Conservation (phyloP, 2,888 invertebrate genomes). For the Ophion slaviceki region DNA sequence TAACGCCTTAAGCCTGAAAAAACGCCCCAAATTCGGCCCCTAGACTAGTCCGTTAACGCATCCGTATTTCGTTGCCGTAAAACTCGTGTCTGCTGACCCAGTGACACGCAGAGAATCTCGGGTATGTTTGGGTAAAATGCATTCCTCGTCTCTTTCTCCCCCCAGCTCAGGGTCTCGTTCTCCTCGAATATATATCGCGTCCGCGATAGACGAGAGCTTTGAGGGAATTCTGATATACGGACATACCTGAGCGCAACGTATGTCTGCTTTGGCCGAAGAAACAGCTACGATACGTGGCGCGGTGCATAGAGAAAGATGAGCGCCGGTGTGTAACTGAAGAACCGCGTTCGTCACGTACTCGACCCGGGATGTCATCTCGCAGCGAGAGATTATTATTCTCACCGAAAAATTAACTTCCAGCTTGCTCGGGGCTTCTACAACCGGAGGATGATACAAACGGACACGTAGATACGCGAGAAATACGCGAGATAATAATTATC, state of each 20-base stretch:
- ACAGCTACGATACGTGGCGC: slow-evolving; percentile 27
- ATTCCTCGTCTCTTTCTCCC: slow-evolving; percentile 13
- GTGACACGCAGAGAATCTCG: slow-evolving; percentile 66
- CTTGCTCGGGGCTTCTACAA: not conserved
- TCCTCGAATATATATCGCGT: slow-evolving; percentile 23
- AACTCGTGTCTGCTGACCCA: slow-evolving; percentile 60
- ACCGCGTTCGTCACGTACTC: slow-evolving; percentile 56
- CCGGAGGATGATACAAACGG: slow-evolving; percentile 8
- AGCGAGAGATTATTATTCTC: slow-evolving; percentile 50
- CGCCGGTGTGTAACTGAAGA: slow-evolving; percentile 7
- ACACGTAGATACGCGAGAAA: slow-evolving; percentile 20
- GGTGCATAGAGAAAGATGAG: slow-evolving; percentile 19
- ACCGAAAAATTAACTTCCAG: slow-evolving; percentile 62
- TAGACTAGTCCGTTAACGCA: not conserved
- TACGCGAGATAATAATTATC: slow-evolving; percentile 51
- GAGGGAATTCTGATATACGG: slow-evolving; percentile 29
- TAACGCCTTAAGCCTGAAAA: too few relatives aligned
- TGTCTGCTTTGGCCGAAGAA: slow-evolving; percentile 20
- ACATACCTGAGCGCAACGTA: not conserved
- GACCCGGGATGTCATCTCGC: slow-evolving; percentile 64
- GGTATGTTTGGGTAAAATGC: slow-evolving; percentile 50
- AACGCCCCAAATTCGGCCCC: too few relatives aligned
- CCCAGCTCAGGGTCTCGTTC: not conserved
- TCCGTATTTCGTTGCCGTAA: slow-evolving; percentile 33
- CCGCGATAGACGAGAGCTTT: slow-evolving; percentile 45